Evolutionary conservation across 2,113 vertebrate species (phyloP).

Genomic region (Nanorana parkeri): DNA sequence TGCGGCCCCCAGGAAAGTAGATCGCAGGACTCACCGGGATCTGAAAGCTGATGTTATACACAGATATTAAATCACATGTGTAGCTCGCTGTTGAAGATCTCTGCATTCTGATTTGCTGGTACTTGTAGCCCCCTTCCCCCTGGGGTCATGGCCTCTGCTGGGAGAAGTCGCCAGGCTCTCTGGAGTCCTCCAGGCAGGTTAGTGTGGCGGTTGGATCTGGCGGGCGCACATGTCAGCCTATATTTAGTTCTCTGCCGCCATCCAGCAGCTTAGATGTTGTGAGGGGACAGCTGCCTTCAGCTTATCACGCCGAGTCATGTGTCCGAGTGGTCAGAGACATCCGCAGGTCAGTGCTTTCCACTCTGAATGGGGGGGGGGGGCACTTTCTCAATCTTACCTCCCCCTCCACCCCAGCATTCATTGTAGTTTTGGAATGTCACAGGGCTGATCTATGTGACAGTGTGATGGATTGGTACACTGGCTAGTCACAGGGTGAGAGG

Average conservation of each 20-base stretch:
- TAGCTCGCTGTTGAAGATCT: background rate
- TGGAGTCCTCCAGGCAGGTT: background rate
- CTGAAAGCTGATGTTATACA: too few relatives aligned
- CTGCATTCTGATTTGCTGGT: background rate
- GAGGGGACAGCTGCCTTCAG: slow-evolving; percentile 30
- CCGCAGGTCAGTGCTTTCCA: background rate
- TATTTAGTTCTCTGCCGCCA: slow-evolving; percentile 14
- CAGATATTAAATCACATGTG: too few relatives aligned
- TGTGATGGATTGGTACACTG: too few relatives aligned
- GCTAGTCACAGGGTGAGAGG: too few relatives aligned
- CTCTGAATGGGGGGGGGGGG: too few relatives aligned
- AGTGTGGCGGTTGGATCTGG: slow-evolving; percentile 1
- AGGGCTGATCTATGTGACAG: too few relatives aligned
- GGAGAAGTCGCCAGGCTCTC: background rate
- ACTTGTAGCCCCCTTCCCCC: background rate
- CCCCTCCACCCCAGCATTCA: too few relatives aligned
- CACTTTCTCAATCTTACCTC: too few relatives aligned
- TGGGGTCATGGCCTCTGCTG: background rate
- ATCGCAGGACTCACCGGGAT: too few relatives aligned
- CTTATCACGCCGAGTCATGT: slow-evolving; percentile 22
- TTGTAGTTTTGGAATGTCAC: too few relatives aligned
- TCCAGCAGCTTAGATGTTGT: background rate
- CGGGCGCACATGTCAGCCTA: background rate
- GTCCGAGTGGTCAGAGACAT: background rate
- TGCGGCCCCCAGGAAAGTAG: too few relatives aligned